phyloP scores from a whole-genome alignment of 2,797 vertebrate genomes.

The Peromyscus nudipes region DNA sequence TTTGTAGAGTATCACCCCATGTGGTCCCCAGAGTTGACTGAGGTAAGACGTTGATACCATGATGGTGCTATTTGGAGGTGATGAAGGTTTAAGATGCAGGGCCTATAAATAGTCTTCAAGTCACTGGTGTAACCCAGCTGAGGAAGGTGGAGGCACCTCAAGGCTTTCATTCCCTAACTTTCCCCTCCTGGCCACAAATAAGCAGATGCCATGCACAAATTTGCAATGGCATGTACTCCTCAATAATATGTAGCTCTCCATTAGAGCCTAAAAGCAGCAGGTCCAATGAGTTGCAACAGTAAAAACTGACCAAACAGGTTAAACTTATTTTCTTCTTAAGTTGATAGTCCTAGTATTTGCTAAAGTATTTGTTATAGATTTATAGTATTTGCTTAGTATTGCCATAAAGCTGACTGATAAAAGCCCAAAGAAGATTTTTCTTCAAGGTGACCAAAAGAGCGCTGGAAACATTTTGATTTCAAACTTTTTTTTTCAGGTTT shows the following conservation, averaged over 20 bases:
- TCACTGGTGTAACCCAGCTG: neutral
- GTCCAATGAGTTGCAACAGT: neutral
- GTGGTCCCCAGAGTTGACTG: neutral
- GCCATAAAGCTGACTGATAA: neutral
- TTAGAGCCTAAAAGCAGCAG: neutral
- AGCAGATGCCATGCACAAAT: neutral
- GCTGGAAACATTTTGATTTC: slow-evolving; percentile 41
- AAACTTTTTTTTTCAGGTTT: neutral
- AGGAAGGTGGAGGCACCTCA: no score
- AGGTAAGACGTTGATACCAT: neutral
- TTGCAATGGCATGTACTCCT: neutral
- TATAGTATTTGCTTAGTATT: neutral
- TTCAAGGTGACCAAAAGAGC: slow-evolving; percentile 25
- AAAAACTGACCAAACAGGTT: neutral
- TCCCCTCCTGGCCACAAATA: neutral
- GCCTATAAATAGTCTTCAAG: neutral
- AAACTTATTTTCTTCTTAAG: neutral
- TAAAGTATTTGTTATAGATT: neutral
- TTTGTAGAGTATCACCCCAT: neutral
- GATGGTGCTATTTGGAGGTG: no score
- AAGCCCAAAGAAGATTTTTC: neutral
- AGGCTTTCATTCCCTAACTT: neutral
- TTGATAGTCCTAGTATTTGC: neutral
- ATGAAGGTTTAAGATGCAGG: neutral
- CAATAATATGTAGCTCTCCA: no score